Percentiles rank a stretch among this genome's conserved stretches.
phyloP scores from a whole-genome alignment of 2,113 vertebrate species.

The Malurus alboscapulatus region DNA sequence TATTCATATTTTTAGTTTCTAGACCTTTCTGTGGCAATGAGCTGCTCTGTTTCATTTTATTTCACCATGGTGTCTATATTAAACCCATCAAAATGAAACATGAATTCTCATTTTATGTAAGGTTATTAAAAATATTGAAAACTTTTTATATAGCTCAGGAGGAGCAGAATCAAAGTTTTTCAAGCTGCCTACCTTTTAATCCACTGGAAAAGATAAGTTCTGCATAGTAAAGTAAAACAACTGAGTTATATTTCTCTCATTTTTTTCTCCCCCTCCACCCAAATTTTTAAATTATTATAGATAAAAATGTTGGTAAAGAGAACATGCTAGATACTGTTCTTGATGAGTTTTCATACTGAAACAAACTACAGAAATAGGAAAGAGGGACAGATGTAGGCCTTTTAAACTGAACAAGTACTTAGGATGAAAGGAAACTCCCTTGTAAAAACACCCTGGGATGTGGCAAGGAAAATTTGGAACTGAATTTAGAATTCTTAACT shows the following conservation, averaged over 20 bases:
- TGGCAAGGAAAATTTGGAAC: neutral
- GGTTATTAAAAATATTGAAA: neutral
- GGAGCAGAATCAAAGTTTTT: neutral
- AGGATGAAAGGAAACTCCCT: neutral
- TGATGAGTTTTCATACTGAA: neutral
- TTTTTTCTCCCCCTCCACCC: accelerated
- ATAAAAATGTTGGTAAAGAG: neutral
- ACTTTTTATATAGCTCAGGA: neutral
- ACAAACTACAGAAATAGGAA: neutral
- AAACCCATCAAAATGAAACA: neutral
- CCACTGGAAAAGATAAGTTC: neutral
- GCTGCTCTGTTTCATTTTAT: neutral
- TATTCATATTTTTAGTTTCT: neutral
- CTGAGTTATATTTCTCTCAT: neutral
- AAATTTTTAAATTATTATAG: neutral
- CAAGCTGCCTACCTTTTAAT: neutral
- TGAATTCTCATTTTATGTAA: neutral
- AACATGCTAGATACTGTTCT: neutral
- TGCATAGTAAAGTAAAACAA: neutral
- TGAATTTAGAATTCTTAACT: no score
- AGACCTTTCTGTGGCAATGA: neutral
- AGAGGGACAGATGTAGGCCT: neutral
- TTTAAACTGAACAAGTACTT: neutral
- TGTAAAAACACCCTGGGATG: neutral
- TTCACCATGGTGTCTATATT: neutral